A percentile compares a stretch with the other conserved stretches of the same genome.
phyloP scores from a whole-genome alignment of 2,888 invertebrate genomes.

The Tetragonisca angustula region DNA sequence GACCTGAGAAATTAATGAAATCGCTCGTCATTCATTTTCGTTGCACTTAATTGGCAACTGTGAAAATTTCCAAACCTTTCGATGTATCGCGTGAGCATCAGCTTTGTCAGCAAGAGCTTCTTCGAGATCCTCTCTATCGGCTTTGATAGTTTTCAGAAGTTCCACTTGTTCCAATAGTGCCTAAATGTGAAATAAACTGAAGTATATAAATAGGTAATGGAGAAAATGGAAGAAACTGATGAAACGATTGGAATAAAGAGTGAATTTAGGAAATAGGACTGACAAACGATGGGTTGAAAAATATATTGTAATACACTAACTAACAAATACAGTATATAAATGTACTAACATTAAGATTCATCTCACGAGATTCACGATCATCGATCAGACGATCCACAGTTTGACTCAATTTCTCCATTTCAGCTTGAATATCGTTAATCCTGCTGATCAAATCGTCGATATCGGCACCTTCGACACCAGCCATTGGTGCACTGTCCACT shows the following conservation, averaged over 20 bases:
- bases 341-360: conserved; percentile 85
- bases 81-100: conserved; percentile 88
- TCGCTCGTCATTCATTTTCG: not conserved
- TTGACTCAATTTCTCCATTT: conserved; percentile 82
- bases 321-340: not conserved
- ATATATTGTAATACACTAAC: not conserved
- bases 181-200: conserved; percentile 78
- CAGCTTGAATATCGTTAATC: conserved; percentile 81
- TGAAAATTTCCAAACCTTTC: conserved; percentile 85
- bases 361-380: conserved; percentile 86
- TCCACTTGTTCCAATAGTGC: conserved; percentile 88
- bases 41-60: no score
- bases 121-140: conserved; percentile 89
- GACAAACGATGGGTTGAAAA: no score
- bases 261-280: no score
- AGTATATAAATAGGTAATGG: not conserved
- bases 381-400: conserved; percentile 84
- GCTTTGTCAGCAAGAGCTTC: conserved; percentile 91
- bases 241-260: no score
- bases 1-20: conserved; percentile 60
- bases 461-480: conserved; percentile 36
- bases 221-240: no score
- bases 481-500: conserved; percentile 43
- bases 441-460: conserved; percentile 82
- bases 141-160: conserved; percentile 87